These are phyloP conservation scores for Epirrhoe alternata DNA, from an alignment of 2,888 invertebrate species.

Conservation along the genomic window DNA sequence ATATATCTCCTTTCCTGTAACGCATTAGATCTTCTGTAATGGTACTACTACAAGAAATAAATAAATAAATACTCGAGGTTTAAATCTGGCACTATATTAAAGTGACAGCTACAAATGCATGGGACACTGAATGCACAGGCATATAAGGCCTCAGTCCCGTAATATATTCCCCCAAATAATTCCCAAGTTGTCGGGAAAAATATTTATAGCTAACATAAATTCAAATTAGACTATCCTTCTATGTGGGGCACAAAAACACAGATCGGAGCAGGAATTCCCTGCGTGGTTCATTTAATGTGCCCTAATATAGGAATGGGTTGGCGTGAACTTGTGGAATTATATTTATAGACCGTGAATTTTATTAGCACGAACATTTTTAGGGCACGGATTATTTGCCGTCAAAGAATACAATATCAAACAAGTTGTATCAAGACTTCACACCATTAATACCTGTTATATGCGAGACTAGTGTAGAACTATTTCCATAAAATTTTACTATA, in stretches of 20 bases:
- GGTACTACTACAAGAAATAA: too few species aligned
- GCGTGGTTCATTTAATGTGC: slow-evolving; percentile 47
- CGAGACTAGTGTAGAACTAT: too few species aligned
- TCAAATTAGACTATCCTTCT: slow-evolving; percentile 60
- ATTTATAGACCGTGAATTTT: slow-evolving; percentile 14
- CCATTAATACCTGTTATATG: too few species aligned
- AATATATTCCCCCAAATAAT: slow-evolving; percentile 57
- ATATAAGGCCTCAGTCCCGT: slow-evolving; percentile 14
- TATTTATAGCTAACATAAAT: slow-evolving; percentile 66
- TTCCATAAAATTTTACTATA: too few species aligned
- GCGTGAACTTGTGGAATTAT: slow-evolving; percentile 26
- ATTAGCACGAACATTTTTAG: slow-evolving; percentile 1
- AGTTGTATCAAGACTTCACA: too few species aligned
- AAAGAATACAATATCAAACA: too few species aligned
- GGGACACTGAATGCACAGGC: neutral
- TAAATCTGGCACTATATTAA: neutral
- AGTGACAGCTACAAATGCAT: neutral
- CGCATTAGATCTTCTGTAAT: too few species aligned
- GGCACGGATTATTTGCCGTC: neutral
- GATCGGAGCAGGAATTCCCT: slow-evolving; percentile 44
- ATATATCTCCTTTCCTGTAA: too few species aligned
- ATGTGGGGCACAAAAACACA: slow-evolving; percentile 52
- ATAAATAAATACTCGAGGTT: too few species aligned
- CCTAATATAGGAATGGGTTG: slow-evolving; percentile 34
- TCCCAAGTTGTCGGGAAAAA: slow-evolving; percentile 56